Evolutionary conservation across 1,140 invertebrate genomes (phyloP).

Genomic region (Zaprionus africanus): DNA sequence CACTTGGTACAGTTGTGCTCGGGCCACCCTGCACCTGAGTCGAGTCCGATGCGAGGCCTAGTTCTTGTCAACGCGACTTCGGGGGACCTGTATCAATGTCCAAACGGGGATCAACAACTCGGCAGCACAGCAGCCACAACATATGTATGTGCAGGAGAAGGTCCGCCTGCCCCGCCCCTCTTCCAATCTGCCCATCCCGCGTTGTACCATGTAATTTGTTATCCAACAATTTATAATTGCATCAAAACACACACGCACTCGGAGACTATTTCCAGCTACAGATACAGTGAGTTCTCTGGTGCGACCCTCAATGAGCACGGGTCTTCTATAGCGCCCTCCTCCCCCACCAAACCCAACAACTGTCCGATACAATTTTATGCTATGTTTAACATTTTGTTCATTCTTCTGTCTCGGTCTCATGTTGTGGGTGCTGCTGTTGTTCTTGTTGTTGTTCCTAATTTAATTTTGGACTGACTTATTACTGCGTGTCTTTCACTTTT

Average conservation of each 20-base stretch:
- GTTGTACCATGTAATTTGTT: slow-evolving; percentile 72
- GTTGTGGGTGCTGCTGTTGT: slow-evolving; percentile 47
- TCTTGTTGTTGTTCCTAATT: slow-evolving; percentile 54
- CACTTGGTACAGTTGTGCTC: slow-evolving; percentile 49
- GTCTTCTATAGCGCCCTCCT: slow-evolving; percentile 4
- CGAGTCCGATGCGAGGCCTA: slow-evolving; percentile 39
- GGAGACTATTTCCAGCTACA: slow-evolving; percentile 55
- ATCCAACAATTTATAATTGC: slow-evolving; percentile 82
- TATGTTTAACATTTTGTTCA: slow-evolving; percentile 79
- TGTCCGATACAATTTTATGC: slow-evolving; percentile 81
- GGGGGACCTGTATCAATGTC: slow-evolving; percentile 78
- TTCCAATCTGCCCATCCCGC: neutral
- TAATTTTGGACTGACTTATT: slow-evolving; percentile 58
- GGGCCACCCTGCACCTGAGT: slow-evolving; percentile 50
- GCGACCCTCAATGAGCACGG: slow-evolving; percentile 39
- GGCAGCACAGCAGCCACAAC: slow-evolving; percentile 40
- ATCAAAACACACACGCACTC: slow-evolving; percentile 63
- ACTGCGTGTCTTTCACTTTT: slow-evolving; percentile 50
- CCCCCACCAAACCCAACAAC: slow-evolving; percentile 20
- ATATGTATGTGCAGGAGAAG: slow-evolving; percentile 68
- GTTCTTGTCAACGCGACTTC: slow-evolving; percentile 54
- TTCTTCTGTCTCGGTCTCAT: slow-evolving; percentile 52
- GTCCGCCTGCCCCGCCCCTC: neutral
- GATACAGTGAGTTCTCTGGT: slow-evolving; percentile 61
- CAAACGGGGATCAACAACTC: slow-evolving; percentile 18